These are phyloP conservation scores for Siphonodentalium dalli DNA, from an alignment of 2,888 invertebrate genomes.

Conservation along the genomic window DNA sequence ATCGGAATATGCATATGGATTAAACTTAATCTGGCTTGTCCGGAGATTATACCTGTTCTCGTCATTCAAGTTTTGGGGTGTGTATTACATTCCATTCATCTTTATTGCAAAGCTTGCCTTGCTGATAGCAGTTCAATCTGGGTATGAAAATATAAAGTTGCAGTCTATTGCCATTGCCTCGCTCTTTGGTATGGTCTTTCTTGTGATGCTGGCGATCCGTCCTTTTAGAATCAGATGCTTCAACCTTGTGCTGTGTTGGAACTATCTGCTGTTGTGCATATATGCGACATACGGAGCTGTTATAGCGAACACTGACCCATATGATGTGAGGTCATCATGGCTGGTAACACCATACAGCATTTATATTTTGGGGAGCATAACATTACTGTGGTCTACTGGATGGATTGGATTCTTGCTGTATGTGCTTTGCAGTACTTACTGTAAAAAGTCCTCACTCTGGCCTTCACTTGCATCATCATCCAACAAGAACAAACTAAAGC, in stretches of 20 bases:
- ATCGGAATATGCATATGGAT: constrained; percentile 56
- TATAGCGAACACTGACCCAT: constrained; percentile 36
- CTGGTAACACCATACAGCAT: constrained; percentile 41
- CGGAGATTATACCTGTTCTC: constrained; percentile 54
- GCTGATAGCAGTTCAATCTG: constrained; percentile 42
- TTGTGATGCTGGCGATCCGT: constrained; percentile 36
- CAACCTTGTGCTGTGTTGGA: constrained; percentile 44
- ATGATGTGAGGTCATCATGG: constrained; percentile 42
- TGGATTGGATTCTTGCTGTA: constrained; percentile 35
- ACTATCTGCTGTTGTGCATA: constrained; percentile 39
- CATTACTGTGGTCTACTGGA: constrained; percentile 35
- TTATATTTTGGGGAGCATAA: constrained; percentile 37
- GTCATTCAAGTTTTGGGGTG: constrained; percentile 49
- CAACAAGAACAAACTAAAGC: constrained; percentile 37
- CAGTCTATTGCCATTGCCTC: constrained; percentile 41
- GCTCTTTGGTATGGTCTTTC: constrained; percentile 32
- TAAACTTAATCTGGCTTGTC: constrained; percentile 53
- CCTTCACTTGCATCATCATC: constrained; percentile 49
- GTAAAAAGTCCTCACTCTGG: constrained; percentile 48
- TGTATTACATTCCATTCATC: constrained; percentile 43
- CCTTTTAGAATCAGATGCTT: constrained; percentile 52
- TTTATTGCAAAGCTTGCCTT: constrained; percentile 43
- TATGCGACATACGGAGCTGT: constrained; percentile 46
- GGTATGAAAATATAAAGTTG: constrained; percentile 36
- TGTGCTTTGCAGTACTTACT: constrained; percentile 32